Evolutionary conservation across 2,888 invertebrate genomes (phyloP), one percentile per base, ranked within the genome.

Genomic region (Himalopsyche anomala): DNA sequence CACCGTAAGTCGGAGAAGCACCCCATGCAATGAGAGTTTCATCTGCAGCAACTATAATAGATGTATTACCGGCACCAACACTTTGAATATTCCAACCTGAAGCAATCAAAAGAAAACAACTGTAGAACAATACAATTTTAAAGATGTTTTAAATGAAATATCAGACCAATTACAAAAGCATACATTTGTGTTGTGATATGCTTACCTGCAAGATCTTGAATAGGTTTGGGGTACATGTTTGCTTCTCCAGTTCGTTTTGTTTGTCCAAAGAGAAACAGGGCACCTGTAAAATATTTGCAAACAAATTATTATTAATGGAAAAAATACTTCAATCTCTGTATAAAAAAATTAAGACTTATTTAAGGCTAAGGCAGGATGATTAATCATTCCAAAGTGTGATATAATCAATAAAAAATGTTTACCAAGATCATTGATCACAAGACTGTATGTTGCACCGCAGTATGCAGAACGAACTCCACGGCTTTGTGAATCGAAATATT

Each of bases 151-250:
- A 28, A n/a, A 28, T 28, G 28, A 51, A n/a, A 81, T 55, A 82
- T 28, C 28, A 55, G n/a, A 56, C 4, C 9, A 56, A 42, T 45
- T 80, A 38, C 45, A 79, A 79, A 42, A 38, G 4, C n/a, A 28
- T 15, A 15, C 40, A 19, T 82, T 82, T n/a, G 36, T 19, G 51
- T n/a, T 80, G 82, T 79, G 36, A 82, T 19, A n/a, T 62, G 89
- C 90, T 90, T 90, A 94, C 94, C 95, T 87, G 96, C 95, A n/a
- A 99, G 93, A 91, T 99, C 98, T 89, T 97, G 98, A 4, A 98
- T 96, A 0, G 98, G 97, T 90, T 98, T 98, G 0, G 98, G 98
- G 91, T 98, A 98, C 98, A 98, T 98, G 90, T 98, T 98, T 4
- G 98, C 98, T 91, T 99, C 99, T 0, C 98, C 98, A 0, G 97